These are phyloP conservation scores for Passer domesticus DNA, from an alignment of 2,113 vertebrate species.

Conservation along the genomic window DNA sequence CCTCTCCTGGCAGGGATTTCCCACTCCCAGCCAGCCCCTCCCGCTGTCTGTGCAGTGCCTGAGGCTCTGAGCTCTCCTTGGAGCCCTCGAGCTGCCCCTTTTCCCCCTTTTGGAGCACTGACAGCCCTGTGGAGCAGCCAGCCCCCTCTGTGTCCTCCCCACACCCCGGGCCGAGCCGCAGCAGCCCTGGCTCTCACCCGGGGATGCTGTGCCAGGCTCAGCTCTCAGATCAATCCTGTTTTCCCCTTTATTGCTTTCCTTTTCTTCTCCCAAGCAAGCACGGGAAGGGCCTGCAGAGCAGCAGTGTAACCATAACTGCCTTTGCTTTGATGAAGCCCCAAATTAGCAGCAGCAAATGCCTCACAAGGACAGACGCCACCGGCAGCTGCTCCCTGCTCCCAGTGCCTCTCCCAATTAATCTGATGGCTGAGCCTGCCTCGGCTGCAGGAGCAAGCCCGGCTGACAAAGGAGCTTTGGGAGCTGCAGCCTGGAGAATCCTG, in stretches of 20 bases:
- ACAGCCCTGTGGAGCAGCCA: fast-evolving
- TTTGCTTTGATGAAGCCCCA: constrained; percentile 51
- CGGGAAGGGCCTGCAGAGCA: neutral
- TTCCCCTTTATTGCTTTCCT: neutral
- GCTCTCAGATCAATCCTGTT: neutral
- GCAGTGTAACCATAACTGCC: neutral
- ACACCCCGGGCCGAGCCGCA: fast-evolving
- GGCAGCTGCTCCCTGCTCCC: constrained; percentile 49
- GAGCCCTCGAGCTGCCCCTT: neutral
- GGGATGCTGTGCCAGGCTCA: neutral
- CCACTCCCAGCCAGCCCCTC: fast-evolving
- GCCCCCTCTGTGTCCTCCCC: neutral
- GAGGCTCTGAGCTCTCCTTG: neutral
- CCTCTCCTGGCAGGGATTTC: neutral
- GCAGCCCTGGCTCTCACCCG: fast-evolving
- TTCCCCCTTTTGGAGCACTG: neutral
- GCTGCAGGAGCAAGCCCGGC: neutral
- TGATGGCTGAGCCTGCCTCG: neutral
- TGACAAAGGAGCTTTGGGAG: neutral
- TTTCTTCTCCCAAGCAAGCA: neutral
- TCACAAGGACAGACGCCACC: constrained; percentile 15
- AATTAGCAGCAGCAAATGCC: constrained; percentile 50
- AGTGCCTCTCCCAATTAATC: constrained; percentile 1
- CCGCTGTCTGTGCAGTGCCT: neutral
- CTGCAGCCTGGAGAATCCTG: neutral